phyloP scores from a whole-genome alignment of 2,113 vertebrate species.

The Burhinus bistriatus region DNA sequence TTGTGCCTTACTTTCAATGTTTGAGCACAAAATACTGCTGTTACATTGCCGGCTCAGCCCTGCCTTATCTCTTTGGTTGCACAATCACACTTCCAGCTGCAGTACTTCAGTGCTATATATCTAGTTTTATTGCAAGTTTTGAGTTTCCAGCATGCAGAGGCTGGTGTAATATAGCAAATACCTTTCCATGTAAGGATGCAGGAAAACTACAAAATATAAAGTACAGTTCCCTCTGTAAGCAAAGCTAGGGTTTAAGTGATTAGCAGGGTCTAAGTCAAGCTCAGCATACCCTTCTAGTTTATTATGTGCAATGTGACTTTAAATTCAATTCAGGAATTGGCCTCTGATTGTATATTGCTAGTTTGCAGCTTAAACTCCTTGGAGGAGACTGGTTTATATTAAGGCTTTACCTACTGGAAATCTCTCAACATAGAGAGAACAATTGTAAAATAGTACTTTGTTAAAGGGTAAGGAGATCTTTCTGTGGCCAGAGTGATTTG shows the following conservation, averaged over 20 bases:
- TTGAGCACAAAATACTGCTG: background rate
- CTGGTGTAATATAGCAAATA: background rate
- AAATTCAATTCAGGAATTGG: background rate
- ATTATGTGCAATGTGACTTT: background rate
- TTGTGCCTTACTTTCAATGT: background rate
- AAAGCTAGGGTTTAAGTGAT: slow-evolving; percentile 6
- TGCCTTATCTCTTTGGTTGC: slow-evolving; percentile 11
- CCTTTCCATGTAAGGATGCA: slow-evolving; percentile 27
- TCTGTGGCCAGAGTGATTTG: background rate
- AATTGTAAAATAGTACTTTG: background rate
- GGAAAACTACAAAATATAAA: background rate
- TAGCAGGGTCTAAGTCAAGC: slow-evolving; percentile 27
- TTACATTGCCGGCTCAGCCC: background rate
- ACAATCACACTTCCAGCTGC: background rate
- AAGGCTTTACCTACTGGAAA: background rate
- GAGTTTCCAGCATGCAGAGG: background rate
- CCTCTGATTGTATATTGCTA: background rate
- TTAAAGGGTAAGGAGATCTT: background rate
- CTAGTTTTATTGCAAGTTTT: background rate
- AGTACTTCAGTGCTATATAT: background rate
- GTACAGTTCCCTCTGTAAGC: background rate
- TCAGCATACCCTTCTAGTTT: background rate
- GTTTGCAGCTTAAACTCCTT: slow-evolving; percentile 14
- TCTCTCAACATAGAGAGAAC: background rate
- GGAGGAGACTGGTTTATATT: background rate